These are phyloP conservation scores for Ibidorhyncha struthersii DNA, from an alignment of 2,113 vertebrate species.

Conservation along the genomic window DNA sequence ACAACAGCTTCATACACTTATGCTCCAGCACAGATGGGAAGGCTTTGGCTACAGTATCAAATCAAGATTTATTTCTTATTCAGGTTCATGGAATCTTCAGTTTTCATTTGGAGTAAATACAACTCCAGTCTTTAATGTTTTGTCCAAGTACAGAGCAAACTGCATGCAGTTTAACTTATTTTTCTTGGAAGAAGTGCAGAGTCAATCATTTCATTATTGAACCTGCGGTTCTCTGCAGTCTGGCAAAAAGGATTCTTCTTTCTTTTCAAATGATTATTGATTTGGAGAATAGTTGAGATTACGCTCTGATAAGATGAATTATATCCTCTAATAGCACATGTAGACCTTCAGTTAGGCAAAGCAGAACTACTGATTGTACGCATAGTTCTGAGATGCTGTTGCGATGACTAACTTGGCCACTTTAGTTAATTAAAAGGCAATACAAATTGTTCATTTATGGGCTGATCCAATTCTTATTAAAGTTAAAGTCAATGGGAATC, in stretches of 20 bases:
- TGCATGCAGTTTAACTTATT: background rate
- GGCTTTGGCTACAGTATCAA: background rate
- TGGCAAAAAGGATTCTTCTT: background rate
- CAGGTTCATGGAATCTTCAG: background rate
- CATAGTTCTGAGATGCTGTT: background rate
- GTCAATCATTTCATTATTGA: conserved; percentile 6
- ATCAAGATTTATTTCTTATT: background rate
- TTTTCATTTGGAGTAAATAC: background rate
- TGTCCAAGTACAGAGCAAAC: background rate
- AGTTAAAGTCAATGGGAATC: background rate
- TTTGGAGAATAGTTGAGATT: background rate
- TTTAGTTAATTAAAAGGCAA: conserved; percentile 37
- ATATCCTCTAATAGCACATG: background rate
- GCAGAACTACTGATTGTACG: background rate
- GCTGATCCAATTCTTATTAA: background rate
- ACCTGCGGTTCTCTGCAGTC: background rate
- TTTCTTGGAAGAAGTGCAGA: background rate
- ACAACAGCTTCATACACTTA: background rate
- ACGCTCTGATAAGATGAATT: background rate
- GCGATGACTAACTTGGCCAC: background rate
- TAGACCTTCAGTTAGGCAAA: background rate
- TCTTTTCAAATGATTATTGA: conserved; percentile 38
- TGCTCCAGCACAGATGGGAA: background rate
- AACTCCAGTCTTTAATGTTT: background rate
- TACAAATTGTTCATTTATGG: background rate